Evolutionary conservation across 2,797 vertebrate genomes (phyloP).

Genomic region (Mormyrops attenuatus): DNA sequence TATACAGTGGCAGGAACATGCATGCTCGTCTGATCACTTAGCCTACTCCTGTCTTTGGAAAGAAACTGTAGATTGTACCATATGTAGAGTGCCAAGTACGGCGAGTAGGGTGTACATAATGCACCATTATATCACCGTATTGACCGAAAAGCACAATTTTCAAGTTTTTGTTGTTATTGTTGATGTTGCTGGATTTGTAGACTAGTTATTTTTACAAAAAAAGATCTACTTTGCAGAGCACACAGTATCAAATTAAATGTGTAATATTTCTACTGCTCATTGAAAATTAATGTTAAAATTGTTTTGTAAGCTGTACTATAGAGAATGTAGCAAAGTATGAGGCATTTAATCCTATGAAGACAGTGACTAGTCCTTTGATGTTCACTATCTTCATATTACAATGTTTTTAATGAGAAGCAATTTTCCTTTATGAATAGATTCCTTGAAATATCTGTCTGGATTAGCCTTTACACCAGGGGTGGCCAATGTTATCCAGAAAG

Average conservation of each 20-base stretch:
- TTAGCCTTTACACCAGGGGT: not conserved
- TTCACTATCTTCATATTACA: not conserved
- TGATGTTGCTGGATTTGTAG: conserved; percentile 20
- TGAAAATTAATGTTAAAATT: not conserved
- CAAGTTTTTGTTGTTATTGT: conserved; percentile 11
- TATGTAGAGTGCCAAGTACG: conserved; percentile 14
- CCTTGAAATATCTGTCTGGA: not conserved
- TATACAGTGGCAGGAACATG: not conserved
- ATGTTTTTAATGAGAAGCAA: not conserved
- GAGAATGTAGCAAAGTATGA: conserved; percentile 21
- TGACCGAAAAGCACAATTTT: conserved; percentile 25
- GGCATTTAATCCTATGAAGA: conserved; percentile 12
- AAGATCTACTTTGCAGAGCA: conserved; percentile 15
- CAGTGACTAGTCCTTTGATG: not conserved
- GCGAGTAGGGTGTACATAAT: not conserved
- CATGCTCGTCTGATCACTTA: not conserved
- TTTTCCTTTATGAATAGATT: not conserved
- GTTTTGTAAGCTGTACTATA: conserved; percentile 20
- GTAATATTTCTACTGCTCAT: conserved; percentile 15
- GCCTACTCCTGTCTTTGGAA: not conserved
- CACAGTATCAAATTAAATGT: conserved; percentile 13
- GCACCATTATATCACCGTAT: conserved; percentile 10
- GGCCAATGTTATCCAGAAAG: not conserved
- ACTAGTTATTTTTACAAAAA: conserved; percentile 17
- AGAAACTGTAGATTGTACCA: not conserved